phyloP scores from a whole-genome alignment of 1,140 invertebrate species.

The Phocides pigmalion region DNA sequence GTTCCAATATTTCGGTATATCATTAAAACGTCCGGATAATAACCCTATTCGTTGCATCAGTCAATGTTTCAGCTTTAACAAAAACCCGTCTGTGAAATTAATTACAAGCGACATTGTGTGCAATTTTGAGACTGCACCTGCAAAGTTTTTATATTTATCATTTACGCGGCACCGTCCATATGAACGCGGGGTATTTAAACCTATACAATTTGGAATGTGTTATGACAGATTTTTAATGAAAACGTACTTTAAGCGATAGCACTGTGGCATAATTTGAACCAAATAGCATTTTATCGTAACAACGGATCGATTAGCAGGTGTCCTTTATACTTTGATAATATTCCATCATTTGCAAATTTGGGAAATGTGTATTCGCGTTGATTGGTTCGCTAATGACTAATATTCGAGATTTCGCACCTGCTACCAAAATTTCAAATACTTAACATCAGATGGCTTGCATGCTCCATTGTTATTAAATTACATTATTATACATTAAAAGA shows the following conservation, averaged over 20 bases:
- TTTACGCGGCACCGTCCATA: neutral
- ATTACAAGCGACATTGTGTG: conserved; percentile 15
- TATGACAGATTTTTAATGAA: conserved; percentile 15
- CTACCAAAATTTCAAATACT: conserved; percentile 16
- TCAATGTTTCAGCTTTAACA: neutral
- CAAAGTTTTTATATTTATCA: conserved; percentile 35
- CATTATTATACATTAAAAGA: too few relatives aligned
- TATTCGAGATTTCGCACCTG: conserved; percentile 37
- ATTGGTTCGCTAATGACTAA: conserved; percentile 43
- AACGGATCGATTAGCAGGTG: conserved; percentile 41
- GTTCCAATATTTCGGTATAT: neutral
- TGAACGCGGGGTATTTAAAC: conserved; percentile 6
- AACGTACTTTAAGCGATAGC: conserved; percentile 7
- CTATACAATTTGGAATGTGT: conserved; percentile 7
- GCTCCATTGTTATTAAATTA: too few relatives aligned
- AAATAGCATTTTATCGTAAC: conserved; percentile 16
- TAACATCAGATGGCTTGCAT: neutral
- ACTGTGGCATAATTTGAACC: conserved; percentile 9
- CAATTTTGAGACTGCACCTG: conserved; percentile 25
- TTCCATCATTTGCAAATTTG: conserved; percentile 40
- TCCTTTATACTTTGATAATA: conserved; percentile 35
- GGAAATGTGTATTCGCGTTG: conserved; percentile 34
- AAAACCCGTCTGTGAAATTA: conserved; percentile 28
- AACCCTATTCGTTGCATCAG: neutral
- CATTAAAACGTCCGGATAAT: neutral